phyloP scores from a whole-genome alignment of 2,797 vertebrate genomes.

The Hyperoplus immaculatus region DNA sequence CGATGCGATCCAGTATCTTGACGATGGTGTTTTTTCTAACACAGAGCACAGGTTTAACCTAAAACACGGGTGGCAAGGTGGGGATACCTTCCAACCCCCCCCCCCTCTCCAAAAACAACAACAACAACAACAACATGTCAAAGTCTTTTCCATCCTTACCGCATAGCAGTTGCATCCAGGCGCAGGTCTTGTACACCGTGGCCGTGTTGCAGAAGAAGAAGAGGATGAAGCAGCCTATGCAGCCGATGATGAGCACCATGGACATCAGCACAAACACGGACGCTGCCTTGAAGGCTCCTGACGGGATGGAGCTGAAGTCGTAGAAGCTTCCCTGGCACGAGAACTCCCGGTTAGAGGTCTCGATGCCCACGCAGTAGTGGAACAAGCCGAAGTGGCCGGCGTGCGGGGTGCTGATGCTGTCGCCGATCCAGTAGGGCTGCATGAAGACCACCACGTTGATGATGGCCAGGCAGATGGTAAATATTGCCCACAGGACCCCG shows the following conservation, averaged over 20 bases:
- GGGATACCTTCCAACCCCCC: not conserved
- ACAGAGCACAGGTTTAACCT: not conserved
- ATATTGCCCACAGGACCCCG: constrained; percentile 93
- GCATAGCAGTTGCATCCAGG: constrained; percentile 95
- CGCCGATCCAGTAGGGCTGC: constrained; percentile 94
- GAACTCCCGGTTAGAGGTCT: constrained; percentile 88
- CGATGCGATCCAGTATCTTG: constrained; percentile 5
- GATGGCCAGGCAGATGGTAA: constrained; percentile 95
- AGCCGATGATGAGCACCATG: constrained; percentile 93
- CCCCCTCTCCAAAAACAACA: not conserved
- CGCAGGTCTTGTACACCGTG: constrained; percentile 95
- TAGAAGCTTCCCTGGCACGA: constrained; percentile 91
- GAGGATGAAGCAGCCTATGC: constrained; percentile 92
- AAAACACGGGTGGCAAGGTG: not conserved
- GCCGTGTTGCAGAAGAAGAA: constrained; percentile 97
- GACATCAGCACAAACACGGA: constrained; percentile 93
- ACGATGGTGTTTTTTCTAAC: not conserved
- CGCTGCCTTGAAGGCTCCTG: constrained; percentile 91
- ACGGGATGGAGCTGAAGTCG: constrained; percentile 92
- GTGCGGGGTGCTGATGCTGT: constrained; percentile 92
- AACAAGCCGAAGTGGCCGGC: constrained; percentile 94
- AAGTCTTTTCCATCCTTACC: constrained; percentile 80
- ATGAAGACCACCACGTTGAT: constrained; percentile 94
- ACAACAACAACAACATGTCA: not conserved
- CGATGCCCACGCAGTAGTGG: constrained; percentile 92